Evolutionary conservation across 2,888 invertebrate genomes (phyloP), one percentile per base, ranked within the genome.

Genomic region (Rhagium mordax): DNA sequence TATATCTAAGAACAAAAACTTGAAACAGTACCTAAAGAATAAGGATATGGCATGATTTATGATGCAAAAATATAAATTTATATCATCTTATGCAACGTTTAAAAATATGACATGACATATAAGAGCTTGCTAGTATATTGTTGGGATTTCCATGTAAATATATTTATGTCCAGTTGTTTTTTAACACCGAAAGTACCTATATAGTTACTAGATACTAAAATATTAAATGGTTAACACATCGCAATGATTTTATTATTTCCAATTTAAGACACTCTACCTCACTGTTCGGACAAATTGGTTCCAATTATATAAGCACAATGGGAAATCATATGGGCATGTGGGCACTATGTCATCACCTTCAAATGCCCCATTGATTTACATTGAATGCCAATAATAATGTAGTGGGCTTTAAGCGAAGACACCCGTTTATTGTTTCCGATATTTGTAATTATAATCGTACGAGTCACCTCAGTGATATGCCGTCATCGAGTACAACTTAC

Each of bases 381-480:
- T 65, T 65, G 53, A 65, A 65, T 65, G 65, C 65, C 51, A 53
- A 65, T 65, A 65, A 51, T 65, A 65, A 53, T 65, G 65, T 53
- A 51, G 65, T 65, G 65, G 65, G 65, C 18, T 64, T 64, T n/a
- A 8, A 41, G 16, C 51, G 51, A 65, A 78, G 78, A 79, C 78
- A 79, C 78, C 78, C 78, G 78, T 77, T 72, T 71, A 79, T 79
- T 79, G 78, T 79, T 73, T 72, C 71, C 41, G 55, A 57, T 70
- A 77, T 79, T 79, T 79, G 78, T 79, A 77, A 79, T 77, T 77
- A 77, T 77, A 79, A 79, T 79, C 74, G 70, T 49, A 27, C 21
- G 53, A 29, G 33, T 65, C 53, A 65, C 65, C 53, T 33, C 29
- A 33, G 33, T 53, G 51, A 53, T 20, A 53, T 33, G 53, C 33